Evolutionary conservation across 2,113 vertebrate species (phyloP).

Genomic region (Tricholaema leucomelas): DNA sequence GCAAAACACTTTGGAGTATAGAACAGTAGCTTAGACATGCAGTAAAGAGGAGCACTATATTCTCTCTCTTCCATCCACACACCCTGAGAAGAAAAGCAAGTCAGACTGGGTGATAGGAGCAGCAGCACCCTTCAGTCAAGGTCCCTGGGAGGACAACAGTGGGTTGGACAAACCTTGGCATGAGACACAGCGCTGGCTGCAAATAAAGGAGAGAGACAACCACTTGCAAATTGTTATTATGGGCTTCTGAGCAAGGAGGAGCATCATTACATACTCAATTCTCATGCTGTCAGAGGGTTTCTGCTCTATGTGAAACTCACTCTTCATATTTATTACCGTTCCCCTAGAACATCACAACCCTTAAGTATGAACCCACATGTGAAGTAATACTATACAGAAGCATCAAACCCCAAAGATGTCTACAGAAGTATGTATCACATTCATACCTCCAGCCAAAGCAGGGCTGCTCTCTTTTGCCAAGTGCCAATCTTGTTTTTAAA

Average conservation of each 20-base stretch:
- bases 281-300: not conserved
- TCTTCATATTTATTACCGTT: not conserved
- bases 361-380: not conserved
- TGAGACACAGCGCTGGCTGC: rapidly evolving
- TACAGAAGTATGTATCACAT: not conserved
- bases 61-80: not conserved
- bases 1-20: not conserved
- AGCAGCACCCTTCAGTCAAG: not conserved
- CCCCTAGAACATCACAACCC: not conserved
- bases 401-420: not conserved
- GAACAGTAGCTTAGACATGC: not conserved
- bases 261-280: not conserved
- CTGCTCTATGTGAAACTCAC: not conserved
- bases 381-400: not conserved
- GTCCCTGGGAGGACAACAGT: not conserved
- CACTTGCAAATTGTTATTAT: not conserved
- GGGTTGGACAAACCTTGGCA: not conserved
- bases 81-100: not conserved
- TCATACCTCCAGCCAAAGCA: not conserved
- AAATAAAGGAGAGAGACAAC: not conserved
- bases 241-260: not conserved
- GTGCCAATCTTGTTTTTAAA: not conserved
- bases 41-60: not conserved
- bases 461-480: not conserved
- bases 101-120: not conserved